phyloP scores from a whole-genome alignment of 2,113 vertebrate species.

The Chionomys nivalis region DNA sequence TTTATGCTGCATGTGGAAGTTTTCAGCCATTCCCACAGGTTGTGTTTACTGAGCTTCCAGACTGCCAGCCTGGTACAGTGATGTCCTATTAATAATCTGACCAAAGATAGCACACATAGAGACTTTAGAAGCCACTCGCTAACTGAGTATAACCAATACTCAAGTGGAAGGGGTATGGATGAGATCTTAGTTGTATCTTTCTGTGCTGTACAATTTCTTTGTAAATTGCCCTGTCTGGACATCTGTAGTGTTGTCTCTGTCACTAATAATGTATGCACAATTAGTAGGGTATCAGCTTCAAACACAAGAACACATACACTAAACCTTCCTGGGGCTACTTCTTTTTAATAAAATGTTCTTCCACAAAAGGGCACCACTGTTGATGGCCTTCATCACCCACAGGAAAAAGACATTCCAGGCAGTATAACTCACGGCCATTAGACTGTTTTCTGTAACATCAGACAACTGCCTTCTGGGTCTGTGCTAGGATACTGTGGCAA shows the following conservation, averaged over 20 bases:
- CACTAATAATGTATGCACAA: neutral
- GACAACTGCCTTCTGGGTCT: slow-evolving; percentile 68
- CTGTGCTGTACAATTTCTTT: neutral
- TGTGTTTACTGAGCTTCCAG: neutral
- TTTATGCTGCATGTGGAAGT: slow-evolving; percentile 11
- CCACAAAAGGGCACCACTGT: slow-evolving; percentile 72
- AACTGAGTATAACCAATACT: neutral
- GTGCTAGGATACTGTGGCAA: slow-evolving; percentile 70
- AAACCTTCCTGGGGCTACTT: slow-evolving; percentile 1
- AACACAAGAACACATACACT: slow-evolving; percentile 32
- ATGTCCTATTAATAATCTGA: neutral
- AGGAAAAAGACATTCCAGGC: slow-evolving; percentile 74
- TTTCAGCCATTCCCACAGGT: neutral
- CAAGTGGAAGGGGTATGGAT: neutral
- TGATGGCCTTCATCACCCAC: slow-evolving; percentile 58
- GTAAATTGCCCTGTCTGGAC: neutral
- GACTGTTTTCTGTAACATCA: slow-evolving; percentile 75
- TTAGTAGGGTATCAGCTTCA: neutral
- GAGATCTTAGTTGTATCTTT: neutral
- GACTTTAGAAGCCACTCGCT: neutral
- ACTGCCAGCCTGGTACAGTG: neutral
- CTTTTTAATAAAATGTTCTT: slow-evolving; percentile 70
- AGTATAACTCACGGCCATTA: slow-evolving; percentile 67
- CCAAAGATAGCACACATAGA: neutral
- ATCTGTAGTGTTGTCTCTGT: neutral